Evolutionary conservation across 2,888 invertebrate genomes (phyloP).

Genomic region (Erannis defoliaria): DNA sequence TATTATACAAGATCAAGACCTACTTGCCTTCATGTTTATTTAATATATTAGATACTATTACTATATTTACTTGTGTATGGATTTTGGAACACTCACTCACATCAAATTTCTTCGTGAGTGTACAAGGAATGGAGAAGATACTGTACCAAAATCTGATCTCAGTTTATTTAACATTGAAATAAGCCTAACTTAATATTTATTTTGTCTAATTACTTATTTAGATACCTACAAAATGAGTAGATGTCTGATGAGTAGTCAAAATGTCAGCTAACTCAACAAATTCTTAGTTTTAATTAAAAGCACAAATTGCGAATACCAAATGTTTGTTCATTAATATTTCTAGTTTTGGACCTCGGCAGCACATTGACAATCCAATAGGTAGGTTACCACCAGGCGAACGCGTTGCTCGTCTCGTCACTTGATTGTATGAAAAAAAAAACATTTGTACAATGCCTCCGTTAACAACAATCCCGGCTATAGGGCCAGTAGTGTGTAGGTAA

Average conservation of each 20-base stretch:
- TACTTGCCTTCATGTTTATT: too few species aligned
- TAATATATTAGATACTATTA: too few species aligned
- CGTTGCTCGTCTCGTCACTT: too few species aligned
- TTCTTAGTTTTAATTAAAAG: not conserved
- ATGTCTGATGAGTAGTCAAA: not conserved
- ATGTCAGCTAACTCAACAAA: constrained; percentile 1
- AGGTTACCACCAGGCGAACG: too few species aligned
- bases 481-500: too few species aligned
- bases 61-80: constrained; percentile 9
- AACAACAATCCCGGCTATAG: too few species aligned
- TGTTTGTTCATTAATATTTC: not conserved
- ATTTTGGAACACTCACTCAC: constrained; percentile 21
- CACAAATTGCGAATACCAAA: not conserved
- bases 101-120: not conserved
- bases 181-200: constrained; percentile 4
- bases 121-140: constrained; percentile 16
- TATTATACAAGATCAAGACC: too few species aligned
- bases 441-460: too few species aligned
- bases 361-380: too few species aligned
- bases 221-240: constrained; percentile 4
- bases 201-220: constrained; percentile 9
- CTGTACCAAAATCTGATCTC: constrained; percentile 41
- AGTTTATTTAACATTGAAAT: constrained; percentile 26
- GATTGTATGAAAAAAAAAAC: too few species aligned
- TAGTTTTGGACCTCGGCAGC: not conserved